A percentile compares a stretch with the other conserved stretches of the same genome.
These are phyloP conservation scores for Drosophila birchii DNA, from an alignment of 2,888 invertebrate genomes.

Conservation along the genomic window DNA sequence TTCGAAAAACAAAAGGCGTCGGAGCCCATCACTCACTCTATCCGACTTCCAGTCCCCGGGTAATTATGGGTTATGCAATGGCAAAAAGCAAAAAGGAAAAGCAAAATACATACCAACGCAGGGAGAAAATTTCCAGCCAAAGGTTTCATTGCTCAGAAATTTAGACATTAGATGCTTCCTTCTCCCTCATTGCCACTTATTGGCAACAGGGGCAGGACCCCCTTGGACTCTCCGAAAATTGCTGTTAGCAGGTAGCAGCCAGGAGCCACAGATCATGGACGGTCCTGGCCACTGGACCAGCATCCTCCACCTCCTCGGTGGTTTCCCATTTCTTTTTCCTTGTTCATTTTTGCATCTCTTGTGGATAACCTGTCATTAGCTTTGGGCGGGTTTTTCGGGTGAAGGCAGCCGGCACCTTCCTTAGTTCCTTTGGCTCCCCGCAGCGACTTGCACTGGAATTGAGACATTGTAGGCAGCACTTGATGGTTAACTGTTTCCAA, in stretches of 20 bases:
- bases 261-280: slow-evolving; percentile 62
- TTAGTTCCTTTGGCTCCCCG: slow-evolving; percentile 25
- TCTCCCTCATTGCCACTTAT: slow-evolving; percentile 71
- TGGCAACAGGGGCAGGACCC: slow-evolving; percentile 64
- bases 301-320: background rate
- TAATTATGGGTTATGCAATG: slow-evolving; percentile 77
- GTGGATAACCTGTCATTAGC: slow-evolving; percentile 78
- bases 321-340: slow-evolving; percentile 12
- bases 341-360: slow-evolving; percentile 69
- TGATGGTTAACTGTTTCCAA: slow-evolving; percentile 24
- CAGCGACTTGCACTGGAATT: slow-evolving; percentile 63
- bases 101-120: slow-evolving; percentile 31
- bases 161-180: slow-evolving; percentile 77
- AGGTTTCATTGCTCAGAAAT: slow-evolving; percentile 60
- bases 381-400: slow-evolving; percentile 41
- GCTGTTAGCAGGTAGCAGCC: slow-evolving; percentile 75
- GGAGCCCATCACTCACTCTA: slow-evolving; percentile 60
- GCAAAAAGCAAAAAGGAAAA: slow-evolving; percentile 48
- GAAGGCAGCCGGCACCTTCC: slow-evolving; percentile 20
- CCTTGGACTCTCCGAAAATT: slow-evolving; percentile 42
- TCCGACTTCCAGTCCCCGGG: slow-evolving; percentile 41
- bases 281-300: slow-evolving; percentile 46
- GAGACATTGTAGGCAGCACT: slow-evolving; percentile 70
- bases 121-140: slow-evolving; percentile 36
- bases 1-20: slow-evolving; percentile 70